Evolutionary conservation across 2,888 invertebrate genomes (phyloP).

Genomic region (Magallana nippona): DNA sequence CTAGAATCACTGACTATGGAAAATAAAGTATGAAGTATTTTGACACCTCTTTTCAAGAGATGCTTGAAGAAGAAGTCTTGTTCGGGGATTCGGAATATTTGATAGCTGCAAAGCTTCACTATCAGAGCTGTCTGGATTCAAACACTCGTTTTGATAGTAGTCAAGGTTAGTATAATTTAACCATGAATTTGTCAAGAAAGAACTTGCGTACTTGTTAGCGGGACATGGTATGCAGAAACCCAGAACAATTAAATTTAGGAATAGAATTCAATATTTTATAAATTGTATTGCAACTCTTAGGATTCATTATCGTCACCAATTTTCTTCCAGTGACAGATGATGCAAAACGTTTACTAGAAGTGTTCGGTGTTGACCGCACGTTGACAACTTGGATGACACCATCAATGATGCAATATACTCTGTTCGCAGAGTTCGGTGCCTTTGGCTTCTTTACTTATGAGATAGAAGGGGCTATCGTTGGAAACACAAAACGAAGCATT

Average conservation of each 20-base stretch:
- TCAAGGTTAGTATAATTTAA: background rate
- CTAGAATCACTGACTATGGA: too few species aligned
- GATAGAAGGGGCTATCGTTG: background rate
- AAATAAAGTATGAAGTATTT: too few species aligned
- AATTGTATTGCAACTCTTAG: too few species aligned
- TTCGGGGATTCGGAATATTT: background rate
- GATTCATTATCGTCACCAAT: too few species aligned
- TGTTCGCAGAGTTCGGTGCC: constrained; percentile 36
- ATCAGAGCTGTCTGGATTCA: constrained; percentile 34
- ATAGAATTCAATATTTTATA: too few species aligned
- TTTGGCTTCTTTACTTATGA: constrained; percentile 29
- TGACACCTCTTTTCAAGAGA: background rate
- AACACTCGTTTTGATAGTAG: constrained; percentile 22
- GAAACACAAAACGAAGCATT: background rate
- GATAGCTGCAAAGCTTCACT: constrained; percentile 26
- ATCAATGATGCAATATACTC: constrained; percentile 38
- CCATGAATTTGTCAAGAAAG: background rate
- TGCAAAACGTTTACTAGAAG: background rate
- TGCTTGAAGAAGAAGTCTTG: constrained; percentile 8
- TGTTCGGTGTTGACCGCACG: background rate
- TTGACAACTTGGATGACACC: background rate
- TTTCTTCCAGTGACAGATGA: background rate
- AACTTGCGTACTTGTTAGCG: too few species aligned
- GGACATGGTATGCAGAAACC: too few species aligned
- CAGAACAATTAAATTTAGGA: too few species aligned